Percentiles rank a stretch among this genome's conserved stretches.
These are phyloP conservation scores for Berghia stephanieae DNA, from an alignment of 1,140 invertebrate species.

Conservation along the genomic window DNA sequence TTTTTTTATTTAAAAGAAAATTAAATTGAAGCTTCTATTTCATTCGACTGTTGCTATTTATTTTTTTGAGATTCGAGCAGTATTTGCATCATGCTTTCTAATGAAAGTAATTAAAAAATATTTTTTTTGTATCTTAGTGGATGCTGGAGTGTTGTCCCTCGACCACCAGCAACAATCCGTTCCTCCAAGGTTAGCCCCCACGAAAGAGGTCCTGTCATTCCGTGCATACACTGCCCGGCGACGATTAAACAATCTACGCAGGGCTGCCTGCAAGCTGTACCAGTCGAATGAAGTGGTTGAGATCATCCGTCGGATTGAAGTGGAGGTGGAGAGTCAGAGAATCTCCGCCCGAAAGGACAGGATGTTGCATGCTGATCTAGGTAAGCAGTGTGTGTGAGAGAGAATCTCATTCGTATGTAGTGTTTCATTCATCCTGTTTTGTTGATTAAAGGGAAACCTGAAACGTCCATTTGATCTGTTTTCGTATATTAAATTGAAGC, in stretches of 20 bases:
- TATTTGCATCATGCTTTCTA: too few relatives aligned
- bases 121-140: conserved; percentile 48
- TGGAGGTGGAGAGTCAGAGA: conserved; percentile 66
- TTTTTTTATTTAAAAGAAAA: too few relatives aligned
- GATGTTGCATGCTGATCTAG: conserved; percentile 67
- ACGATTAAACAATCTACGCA: conserved; percentile 65
- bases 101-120: too few relatives aligned
- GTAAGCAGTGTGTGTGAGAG: conserved; percentile 38
- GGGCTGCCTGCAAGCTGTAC: conserved; percentile 65
- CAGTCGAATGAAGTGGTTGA: conserved; percentile 62
- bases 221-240: conserved; percentile 65
- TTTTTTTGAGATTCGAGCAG: too few relatives aligned
- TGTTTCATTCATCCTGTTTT: too few relatives aligned
- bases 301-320: conserved; percentile 65
- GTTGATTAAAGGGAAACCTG: too few relatives aligned
- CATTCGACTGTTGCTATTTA: too few relatives aligned
- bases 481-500: too few relatives aligned
- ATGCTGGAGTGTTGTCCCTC: conserved; percentile 55
- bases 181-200: conserved; percentile 59
- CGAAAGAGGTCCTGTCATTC: conserved; percentile 68
- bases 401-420: too few relatives aligned
- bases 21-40: too few relatives aligned
- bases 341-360: conserved; percentile 66
- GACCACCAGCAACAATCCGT: conserved; percentile 26
- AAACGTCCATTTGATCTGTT: too few relatives aligned